phyloP scores from a whole-genome alignment of 2,888 invertebrate genomes.

The Tiliacea citrago region DNA sequence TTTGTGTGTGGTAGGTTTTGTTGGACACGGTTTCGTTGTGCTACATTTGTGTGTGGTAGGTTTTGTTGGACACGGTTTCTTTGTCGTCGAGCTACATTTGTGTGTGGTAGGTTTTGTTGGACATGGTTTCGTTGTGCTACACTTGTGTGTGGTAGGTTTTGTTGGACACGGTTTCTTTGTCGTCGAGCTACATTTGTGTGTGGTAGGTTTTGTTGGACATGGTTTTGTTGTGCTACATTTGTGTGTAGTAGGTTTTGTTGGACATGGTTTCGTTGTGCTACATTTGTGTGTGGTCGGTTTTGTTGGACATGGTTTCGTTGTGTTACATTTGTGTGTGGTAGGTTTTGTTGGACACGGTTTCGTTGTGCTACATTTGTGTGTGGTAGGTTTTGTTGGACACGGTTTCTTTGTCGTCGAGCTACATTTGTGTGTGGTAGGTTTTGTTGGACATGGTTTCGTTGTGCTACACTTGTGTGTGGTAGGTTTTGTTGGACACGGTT shows the following conservation, averaged over 20 bases:
- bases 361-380: not conserved
- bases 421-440: too few species aligned
- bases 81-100: not conserved
- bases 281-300: not conserved
- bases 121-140: not conserved
- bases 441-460: not conserved
- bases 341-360: not conserved
- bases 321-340: not conserved
- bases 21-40: not conserved
- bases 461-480: not conserved
- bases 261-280: not conserved
- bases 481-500: too few species aligned
- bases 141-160: not conserved
- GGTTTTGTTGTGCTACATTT: not conserved
- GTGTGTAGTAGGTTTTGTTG: not conserved
- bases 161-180: not conserved
- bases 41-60: not conserved
- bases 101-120: not conserved
- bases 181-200: not conserved
- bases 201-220: not conserved
- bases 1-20: not conserved
- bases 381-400: not conserved
- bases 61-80: too few species aligned
- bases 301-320: too few species aligned
- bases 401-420: not conserved